Base-by-base conservation (phyloP, 2,888 invertebrate species). In the Limnephilus rhombicus region DNA sequence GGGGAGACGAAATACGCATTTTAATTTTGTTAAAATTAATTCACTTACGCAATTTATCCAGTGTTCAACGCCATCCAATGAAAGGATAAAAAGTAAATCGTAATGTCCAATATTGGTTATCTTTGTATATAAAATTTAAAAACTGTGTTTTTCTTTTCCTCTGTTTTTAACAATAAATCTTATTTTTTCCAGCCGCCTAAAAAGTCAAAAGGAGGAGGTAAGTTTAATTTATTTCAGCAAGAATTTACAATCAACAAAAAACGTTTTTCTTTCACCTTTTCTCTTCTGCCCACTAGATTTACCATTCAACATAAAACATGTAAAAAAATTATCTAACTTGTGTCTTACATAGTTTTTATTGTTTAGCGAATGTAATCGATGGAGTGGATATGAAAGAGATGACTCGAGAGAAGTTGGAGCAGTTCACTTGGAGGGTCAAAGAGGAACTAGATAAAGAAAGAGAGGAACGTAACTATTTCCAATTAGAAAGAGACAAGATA, bases 381-480 rank as follows among this genome's bases (percentile, higher is more conserved):
- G 99, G 99, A 93, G 98, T 99, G 86, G 98, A 99, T 92, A 99
- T 99, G 53, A 97, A 98, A 18, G 98, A 98, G 95, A 99, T 99
- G 99, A 97, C 98, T 86, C 97, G 99, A 94, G 99, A 99, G 94
- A 98, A 99, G 96, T 96, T 99, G 92, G 99, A 99, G 95, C 97
- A 98, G 93, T 99, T 99, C 95, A 98, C 98, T 24, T 96, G 98
- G 88, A 97, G 97, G 94, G 97, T 99, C 34, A 97, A 98, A 95
- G 98, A 98, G 94, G 99, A 99, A 96, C 96, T 99, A 95, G 99
- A 99, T 94, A 97, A 98, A 92, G 99, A 99, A 95, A 96, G 99
- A 94, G 99, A 99, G 95, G 99, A 99, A 95, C 96, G 99, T 91
- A 99, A 99, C 95, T 99, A 98, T 95, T 99, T 99, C 94, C 99